Evolutionary conservation across 1,140 invertebrate species (phyloP), one percentile per base, ranked within the genome.

Genomic region (Tigriopus japonicus): DNA sequence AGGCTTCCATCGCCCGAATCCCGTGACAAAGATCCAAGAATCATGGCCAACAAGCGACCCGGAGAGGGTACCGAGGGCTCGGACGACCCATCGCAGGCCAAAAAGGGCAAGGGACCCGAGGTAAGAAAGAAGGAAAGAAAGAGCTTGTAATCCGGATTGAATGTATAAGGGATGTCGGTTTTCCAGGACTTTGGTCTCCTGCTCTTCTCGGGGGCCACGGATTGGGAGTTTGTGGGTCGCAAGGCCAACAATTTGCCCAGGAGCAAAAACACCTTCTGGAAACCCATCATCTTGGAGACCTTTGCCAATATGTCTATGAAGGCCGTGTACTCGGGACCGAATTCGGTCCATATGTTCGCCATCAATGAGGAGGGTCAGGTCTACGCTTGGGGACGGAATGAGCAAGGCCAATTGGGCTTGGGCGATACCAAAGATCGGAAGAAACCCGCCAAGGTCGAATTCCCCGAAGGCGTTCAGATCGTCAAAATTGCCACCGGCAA

Each of bases 401-500:
- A 81, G 43, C 80, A 75, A 72, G 87, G 87, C 23, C 75, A 76
- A 64, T 65, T 77, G n/a, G 75, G 75, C 28, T 66, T 70, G 62
- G 71, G 73, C 40, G 71, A 73, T 64, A 67, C 64, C 23, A 66
- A 69, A 3, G 65, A 73, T 17, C 77, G 80, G 56, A 82, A 89
- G 69, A 75, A 80, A 14, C 88, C 89, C 0, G 83, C 82, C 1
- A 67, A 80, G 6, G 80, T 94, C 17, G 81, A 86, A 24, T 77
- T 74, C 6, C 71, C 94, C 35, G 78, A 82, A 62, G 83, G 81
- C 40, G 74, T 82, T 52, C 87, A 84, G 63, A 80, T 93, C 63
- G 86, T 94, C 45, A 80, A 81, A 66, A 89, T 85, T 2, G 82
- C 86, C n/a, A 83, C 81, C 66, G 90, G 90, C 28, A 80, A 85